Evolutionary conservation across 1,140 invertebrate species (phyloP).

Genomic region (Drosophila yakuba): DNA sequence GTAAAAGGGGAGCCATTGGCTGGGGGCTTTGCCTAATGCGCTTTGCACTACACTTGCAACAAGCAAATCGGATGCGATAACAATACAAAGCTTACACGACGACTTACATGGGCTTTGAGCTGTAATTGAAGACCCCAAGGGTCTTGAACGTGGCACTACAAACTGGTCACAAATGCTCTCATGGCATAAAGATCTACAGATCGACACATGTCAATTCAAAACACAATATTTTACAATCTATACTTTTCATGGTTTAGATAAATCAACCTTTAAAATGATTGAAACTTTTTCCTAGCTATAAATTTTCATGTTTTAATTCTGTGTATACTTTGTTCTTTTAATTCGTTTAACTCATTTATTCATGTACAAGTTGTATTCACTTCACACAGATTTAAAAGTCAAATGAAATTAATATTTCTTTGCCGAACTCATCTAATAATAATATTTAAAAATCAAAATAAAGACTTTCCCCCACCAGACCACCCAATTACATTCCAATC

Average conservation of each 20-base stretch:
- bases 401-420: too few species aligned
- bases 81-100: slow-evolving; percentile 66
- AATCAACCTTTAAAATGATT: background rate
- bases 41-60: slow-evolving; percentile 67
- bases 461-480: background rate
- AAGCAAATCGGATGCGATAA: slow-evolving; percentile 41
- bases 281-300: background rate
- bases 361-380: too few species aligned
- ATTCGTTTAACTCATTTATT: too few species aligned
- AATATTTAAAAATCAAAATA: background rate
- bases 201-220: slow-evolving; percentile 32
- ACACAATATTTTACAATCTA: background rate
- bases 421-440: too few species aligned
- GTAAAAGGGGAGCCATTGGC: slow-evolving; percentile 21
- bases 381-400: too few species aligned
- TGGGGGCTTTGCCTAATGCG: slow-evolving; percentile 57
- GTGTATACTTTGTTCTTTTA: too few species aligned
- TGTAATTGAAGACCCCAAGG: slow-evolving; percentile 67
- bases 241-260: background rate
- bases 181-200: slow-evolving; percentile 15
- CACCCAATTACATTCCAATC: slow-evolving; percentile 23
- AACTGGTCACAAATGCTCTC: slow-evolving; percentile 1
- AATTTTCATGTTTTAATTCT: too few species aligned
- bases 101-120: slow-evolving; percentile 74
- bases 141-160: slow-evolving; percentile 9